Conservation (phyloP, 2,888 invertebrate species). For the Sepiola atlantica region DNA sequence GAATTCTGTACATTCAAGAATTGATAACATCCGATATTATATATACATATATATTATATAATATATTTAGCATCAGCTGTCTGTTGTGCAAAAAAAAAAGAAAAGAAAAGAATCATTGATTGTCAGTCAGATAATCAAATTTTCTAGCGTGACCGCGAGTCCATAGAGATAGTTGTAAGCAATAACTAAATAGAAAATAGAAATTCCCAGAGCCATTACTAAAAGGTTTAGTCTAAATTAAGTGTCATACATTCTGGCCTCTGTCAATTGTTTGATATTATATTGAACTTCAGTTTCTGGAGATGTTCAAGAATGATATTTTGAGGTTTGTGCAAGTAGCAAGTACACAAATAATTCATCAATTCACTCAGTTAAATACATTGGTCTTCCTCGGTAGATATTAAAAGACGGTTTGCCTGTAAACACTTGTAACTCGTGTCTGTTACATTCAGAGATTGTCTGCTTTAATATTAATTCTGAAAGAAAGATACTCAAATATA, state of each 20-base stretch:
- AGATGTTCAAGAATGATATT: not conserved
- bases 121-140: not conserved
- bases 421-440: no score
- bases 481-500: no score
- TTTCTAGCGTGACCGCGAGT: not conserved
- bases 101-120: not conserved
- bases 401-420: no score
- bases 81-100: not conserved
- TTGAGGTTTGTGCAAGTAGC: not conserved
- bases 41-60: not conserved
- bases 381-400: no score
- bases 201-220: slow-evolving; percentile 13
- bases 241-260: slow-evolving; percentile 11
- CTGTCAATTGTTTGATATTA: not conserved
- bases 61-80: not conserved
- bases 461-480: no score
- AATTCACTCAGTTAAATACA: no score
- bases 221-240: slow-evolving; percentile 32
- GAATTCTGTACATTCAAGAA: not conserved
- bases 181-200: not conserved
- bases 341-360: no score
- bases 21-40: slow-evolving; percentile 2
- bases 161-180: slow-evolving; percentile 19
- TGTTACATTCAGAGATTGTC: no score
- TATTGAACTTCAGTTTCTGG: not conserved